Conservation (phyloP, 2,797 vertebrate species). For the Odontamblyopus lacepedii region DNA sequence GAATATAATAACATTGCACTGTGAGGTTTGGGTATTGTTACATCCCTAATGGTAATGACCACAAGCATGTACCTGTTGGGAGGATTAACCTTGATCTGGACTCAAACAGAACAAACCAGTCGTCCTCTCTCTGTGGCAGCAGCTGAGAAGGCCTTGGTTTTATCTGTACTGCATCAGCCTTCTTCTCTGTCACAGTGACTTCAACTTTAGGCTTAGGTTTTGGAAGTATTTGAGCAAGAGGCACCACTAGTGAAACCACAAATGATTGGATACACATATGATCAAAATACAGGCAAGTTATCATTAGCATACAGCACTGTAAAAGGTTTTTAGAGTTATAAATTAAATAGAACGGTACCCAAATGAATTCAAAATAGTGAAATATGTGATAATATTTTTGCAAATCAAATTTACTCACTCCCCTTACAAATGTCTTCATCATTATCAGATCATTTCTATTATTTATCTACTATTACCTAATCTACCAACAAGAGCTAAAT, state of each 20-base stretch:
- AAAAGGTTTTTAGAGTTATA: background rate
- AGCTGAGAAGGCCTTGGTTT: slow-evolving; percentile 32
- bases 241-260: slow-evolving; percentile 29
- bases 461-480: background rate
- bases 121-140: slow-evolving; percentile 50
- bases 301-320: background rate
- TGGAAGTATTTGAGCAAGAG: slow-evolving; percentile 25
- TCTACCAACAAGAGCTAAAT: background rate
- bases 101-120: slow-evolving; percentile 60
- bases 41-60: background rate
- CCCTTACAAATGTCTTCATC: background rate
- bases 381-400: background rate
- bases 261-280: slow-evolving; percentile 5
- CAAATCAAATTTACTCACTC: background rate
- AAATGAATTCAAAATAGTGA: background rate
- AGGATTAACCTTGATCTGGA: slow-evolving; percentile 18
- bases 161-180: slow-evolving; percentile 23
- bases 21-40: background rate
- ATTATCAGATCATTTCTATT: background rate
- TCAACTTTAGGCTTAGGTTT: slow-evolving; percentile 27
- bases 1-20: too few species aligned
- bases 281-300: background rate
- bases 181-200: slow-evolving; percentile 30
- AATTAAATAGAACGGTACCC: background rate
- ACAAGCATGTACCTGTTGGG: slow-evolving; percentile 51